These are phyloP conservation scores for Geotrupes spiniger DNA, from an alignment of 2,888 invertebrate genomes.

Conservation along the genomic window DNA sequence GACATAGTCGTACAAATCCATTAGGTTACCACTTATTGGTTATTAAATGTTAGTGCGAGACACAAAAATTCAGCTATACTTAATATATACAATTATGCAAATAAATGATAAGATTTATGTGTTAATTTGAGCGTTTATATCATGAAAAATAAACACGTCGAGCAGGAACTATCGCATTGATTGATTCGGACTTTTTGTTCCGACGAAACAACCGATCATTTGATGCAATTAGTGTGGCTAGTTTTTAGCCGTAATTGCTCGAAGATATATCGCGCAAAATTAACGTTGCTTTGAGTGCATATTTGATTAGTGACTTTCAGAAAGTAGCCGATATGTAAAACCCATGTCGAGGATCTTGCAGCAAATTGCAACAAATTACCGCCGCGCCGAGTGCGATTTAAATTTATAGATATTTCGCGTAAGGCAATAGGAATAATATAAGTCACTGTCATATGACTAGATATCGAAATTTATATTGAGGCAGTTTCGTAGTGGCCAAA, in stretches of 20 bases:
- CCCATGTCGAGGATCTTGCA: background rate
- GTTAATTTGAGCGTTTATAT: background rate
- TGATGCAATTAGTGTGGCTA: slow-evolving; percentile 6
- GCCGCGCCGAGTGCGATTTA: background rate
- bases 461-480: too few relatives aligned
- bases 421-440: too few relatives aligned
- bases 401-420: too few relatives aligned
- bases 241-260: slow-evolving; percentile 8
- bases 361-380: slow-evolving; percentile 3
- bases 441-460: too few relatives aligned
- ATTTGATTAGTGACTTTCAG: background rate
- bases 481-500: too few relatives aligned
- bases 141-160: background rate
- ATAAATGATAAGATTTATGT: background rate
- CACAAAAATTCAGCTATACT: background rate
- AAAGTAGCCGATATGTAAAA: background rate
- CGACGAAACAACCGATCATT: slow-evolving; percentile 5
- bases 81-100: background rate
- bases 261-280: slow-evolving; percentile 11
- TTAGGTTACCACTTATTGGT: too few relatives aligned
- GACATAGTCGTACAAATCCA: too few relatives aligned
- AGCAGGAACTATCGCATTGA: background rate
- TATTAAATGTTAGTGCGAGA: background rate
- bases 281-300: slow-evolving; percentile 3
- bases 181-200: background rate